Evolutionary conservation across 2,888 invertebrate genomes (phyloP).

Genomic region (Aporophyla nigra): DNA sequence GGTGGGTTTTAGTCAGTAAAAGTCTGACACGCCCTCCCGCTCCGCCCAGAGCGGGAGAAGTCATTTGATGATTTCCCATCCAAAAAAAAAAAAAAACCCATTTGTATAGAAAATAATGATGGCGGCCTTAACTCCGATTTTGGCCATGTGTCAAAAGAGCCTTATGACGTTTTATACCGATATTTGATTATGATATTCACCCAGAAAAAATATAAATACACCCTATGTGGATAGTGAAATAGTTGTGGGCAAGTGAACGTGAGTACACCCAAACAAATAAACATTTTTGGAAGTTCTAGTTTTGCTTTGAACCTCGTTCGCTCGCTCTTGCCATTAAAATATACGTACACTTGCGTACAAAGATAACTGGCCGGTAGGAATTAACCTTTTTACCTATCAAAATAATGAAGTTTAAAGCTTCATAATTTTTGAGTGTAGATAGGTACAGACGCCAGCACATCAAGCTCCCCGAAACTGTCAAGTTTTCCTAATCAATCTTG

Average conservation of each 20-base stretch:
- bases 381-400: not conserved
- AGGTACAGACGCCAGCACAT: no score
- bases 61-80: no score
- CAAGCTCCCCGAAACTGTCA: no score
- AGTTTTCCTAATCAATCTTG: no score
- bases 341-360: conserved; percentile 2
- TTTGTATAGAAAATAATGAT: not conserved
- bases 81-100: no score
- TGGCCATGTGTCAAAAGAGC: not conserved
- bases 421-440: not conserved
- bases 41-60: no score
- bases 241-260: not conserved
- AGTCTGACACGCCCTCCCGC: no score
- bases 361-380: not conserved
- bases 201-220: not conserved
- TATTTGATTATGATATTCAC: not conserved
- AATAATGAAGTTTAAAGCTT: conserved; percentile 23
- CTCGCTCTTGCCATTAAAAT: not conserved
- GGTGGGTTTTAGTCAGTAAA: no score
- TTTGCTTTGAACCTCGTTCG: no score
- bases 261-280: not conserved
- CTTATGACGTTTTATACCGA: not conserved
- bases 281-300: not conserved
- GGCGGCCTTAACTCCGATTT: not conserved
- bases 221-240: not conserved